These are phyloP conservation scores for Struthio camelus DNA, from an alignment of 2,113 vertebrate genomes.

Conservation along the genomic window DNA sequence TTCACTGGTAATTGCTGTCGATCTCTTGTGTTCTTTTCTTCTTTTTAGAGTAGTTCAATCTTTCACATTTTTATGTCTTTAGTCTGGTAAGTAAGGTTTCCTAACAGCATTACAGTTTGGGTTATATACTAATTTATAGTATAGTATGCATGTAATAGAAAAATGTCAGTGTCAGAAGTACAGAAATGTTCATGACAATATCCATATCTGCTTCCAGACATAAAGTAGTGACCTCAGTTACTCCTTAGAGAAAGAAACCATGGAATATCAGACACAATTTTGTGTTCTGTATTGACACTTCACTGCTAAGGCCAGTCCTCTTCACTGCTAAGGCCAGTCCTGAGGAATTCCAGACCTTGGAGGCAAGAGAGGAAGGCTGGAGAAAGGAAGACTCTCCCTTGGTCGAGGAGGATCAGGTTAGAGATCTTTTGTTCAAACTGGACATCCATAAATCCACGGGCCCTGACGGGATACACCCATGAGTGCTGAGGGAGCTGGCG, in stretches of 20 bases:
- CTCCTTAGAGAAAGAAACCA: background rate
- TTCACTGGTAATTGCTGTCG: background rate
- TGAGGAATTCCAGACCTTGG: no score
- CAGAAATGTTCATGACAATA: background rate
- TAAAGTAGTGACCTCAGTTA: background rate
- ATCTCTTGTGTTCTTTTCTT: background rate
- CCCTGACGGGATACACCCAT: no score
- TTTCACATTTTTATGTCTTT: background rate
- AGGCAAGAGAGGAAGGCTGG: no score
- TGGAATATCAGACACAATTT: background rate
- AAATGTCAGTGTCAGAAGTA: background rate
- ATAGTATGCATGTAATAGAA: background rate
- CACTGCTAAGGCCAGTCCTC: no score
- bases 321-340: no score
- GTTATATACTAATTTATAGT: background rate
- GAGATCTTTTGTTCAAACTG: no score
- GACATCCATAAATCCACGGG: no score
- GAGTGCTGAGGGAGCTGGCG: no score
- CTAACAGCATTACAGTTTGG: background rate
- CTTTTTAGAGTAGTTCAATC: background rate
- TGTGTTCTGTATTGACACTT: background rate
- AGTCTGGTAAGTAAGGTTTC: background rate
- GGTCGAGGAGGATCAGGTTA: no score
- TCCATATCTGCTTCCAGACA: background rate
- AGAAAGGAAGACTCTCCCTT: no score